phyloP scores from a whole-genome alignment of 2,797 vertebrate genomes.

The Rousettus madagascariensis region DNA sequence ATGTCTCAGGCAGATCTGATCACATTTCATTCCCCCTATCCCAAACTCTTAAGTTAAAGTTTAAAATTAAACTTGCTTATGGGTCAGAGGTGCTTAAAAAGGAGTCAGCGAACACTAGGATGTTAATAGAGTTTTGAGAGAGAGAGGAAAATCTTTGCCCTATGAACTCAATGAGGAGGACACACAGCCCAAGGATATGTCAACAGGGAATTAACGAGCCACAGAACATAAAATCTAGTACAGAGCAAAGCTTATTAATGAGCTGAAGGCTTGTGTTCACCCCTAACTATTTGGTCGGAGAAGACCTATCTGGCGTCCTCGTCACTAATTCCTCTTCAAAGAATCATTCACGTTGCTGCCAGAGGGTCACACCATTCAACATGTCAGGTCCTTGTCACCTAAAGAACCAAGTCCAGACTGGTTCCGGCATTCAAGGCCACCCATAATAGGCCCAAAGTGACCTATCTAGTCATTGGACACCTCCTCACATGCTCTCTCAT shows the following conservation, averaged over 20 bases:
- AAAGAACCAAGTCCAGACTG: neutral
- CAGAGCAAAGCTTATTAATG: conserved; percentile 71
- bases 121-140: conserved; percentile 46
- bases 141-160: conserved; percentile 54
- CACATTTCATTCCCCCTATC: neutral
- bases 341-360: neutral
- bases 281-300: conserved; percentile 41
- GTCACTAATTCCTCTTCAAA: neutral
- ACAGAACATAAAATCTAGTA: conserved; percentile 63
- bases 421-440: neutral
- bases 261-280: conserved; percentile 43
- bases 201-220: conserved; percentile 72
- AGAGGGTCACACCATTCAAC: neutral
- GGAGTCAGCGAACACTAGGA: neutral
- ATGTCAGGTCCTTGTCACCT: neutral
- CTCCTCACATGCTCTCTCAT: neutral
- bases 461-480: neutral
- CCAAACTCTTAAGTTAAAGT: conserved; percentile 36
- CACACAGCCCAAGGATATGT: conserved; percentile 46
- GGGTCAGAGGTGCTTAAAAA: conserved; percentile 44
- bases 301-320: conserved; percentile 36
- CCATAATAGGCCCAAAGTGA: neutral
- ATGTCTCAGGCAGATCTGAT: neutral
- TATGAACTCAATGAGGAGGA: conserved; percentile 55
- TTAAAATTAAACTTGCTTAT: conserved; percentile 29